Evolutionary conservation across 2,113 vertebrate species (phyloP), one percentile per base, ranked within the genome.

Genomic region (Platanista minor): DNA sequence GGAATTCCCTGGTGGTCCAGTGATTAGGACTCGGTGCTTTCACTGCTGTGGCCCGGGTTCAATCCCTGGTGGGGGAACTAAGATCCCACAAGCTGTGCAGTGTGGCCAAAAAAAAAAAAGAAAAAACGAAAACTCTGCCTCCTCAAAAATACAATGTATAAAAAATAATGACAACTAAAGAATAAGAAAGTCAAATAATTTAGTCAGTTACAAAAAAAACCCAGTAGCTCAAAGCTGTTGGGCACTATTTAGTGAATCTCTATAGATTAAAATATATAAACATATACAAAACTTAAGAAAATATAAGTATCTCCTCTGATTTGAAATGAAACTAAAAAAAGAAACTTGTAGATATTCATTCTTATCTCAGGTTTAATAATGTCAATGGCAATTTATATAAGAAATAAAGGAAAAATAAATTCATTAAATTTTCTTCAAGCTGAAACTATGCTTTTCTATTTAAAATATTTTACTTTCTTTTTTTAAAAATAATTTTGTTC

Each of bases 331-430:
- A 39, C 49, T 23, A 88, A 72, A 18, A 64, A 87, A 87, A 85
- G 14, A 74, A 3, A 78, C 21, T 29, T 78, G 17, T 20, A 96
- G 11, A 85, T 6, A 67, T 64, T 94, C 54, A 67, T 84, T 95
- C 85, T 95, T 81, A 67, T 87, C 41, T 87, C 74, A 88, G 27
- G n/a, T 59, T 94, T 94, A 80, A 83, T 43, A 59, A 87, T 67
- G 59, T 52, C 43, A 61, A 14, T 39, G 20, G 36, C 31, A 92
- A 66, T 64, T 71, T 89, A 77, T 33, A 91, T 31, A 89, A 13
- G 21, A 87, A 93, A 91, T 49, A 90, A 75, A 61, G 36, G 25
- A 52, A 88, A 95, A 86, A 29, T 8, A 82, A 93, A 81, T 87
- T 78, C 14, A 90, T 33, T 82, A 71, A 74, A 64, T 74, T 31